These are phyloP conservation scores for Tetranychus cinnabarinus DNA, from an alignment of 1,140 invertebrate genomes.

Conservation along the genomic window DNA sequence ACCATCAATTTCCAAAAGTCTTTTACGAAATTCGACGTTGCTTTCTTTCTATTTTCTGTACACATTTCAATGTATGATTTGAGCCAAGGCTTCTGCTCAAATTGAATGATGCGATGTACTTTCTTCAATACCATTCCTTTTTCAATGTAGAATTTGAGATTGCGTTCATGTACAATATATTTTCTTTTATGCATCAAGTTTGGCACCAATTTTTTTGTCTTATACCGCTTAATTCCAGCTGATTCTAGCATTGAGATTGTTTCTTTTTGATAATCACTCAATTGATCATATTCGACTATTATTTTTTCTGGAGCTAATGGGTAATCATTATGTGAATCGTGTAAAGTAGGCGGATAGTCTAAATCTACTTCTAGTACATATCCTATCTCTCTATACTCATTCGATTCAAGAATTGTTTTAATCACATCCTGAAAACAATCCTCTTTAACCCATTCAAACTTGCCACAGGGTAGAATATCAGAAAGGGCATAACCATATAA, in stretches of 20 bases:
- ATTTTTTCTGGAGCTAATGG: conserved; percentile 19
- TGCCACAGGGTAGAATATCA: conserved; percentile 6
- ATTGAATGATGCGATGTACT: conserved; percentile 24
- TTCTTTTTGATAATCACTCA: not conserved
- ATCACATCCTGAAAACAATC: not conserved
- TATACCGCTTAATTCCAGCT: not conserved
- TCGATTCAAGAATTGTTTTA: not conserved
- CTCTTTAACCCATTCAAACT: conserved; percentile 6
- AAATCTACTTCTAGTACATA: conserved; percentile 16
- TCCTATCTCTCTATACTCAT: conserved; percentile 4
- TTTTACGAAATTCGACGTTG: conserved; percentile 16
- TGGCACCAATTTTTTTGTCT: conserved; percentile 2
- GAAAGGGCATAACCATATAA: conserved; percentile 12
- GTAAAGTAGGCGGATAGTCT: conserved; percentile 13
- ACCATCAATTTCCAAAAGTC: conserved; percentile 22
- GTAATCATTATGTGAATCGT: conserved; percentile 19
- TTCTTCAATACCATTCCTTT: conserved; percentile 23
- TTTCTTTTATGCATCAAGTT: conserved; percentile 14
- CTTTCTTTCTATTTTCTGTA: conserved; percentile 16
- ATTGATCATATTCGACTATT: conserved; percentile 1
- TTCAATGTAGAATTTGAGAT: conserved; percentile 25
- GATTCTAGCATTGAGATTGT: not conserved
- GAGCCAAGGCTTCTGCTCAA: conserved; percentile 26
- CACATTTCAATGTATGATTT: conserved; percentile 23
- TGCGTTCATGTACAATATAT: conserved; percentile 27